Percentiles rank a stretch among this genome's conserved stretches.
Evolutionary conservation across 2,888 invertebrate species (phyloP).

Genomic region (Sicus ferrugineus): DNA sequence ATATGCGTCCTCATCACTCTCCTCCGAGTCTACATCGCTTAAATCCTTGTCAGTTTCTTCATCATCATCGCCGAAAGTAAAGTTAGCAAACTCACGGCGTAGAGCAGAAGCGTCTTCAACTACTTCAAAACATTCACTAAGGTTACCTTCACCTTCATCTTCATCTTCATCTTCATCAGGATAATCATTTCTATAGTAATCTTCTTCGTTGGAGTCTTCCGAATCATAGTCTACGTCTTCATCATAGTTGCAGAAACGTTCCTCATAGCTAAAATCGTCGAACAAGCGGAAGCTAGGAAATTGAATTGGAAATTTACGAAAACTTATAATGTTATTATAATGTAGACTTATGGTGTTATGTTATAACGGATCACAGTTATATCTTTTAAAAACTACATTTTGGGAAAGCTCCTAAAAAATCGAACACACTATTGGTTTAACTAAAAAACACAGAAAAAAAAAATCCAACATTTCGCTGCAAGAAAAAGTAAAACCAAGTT

Average conservation of each 20-base stretch:
- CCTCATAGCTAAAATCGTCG: conserved; percentile 57
- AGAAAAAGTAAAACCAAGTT: conserved; percentile 7
- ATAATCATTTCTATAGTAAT: conserved; percentile 80
- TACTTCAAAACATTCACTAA: conserved; percentile 62
- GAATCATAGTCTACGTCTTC: conserved; percentile 67
- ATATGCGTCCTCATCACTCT: conserved; percentile 30
- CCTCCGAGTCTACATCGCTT: conserved; percentile 24
- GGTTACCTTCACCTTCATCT: conserved; percentile 69
- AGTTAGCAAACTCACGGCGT: conserved; percentile 68
- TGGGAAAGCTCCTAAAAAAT: neutral
- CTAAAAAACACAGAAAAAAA: conserved; percentile 29
- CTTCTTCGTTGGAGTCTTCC: conserved; percentile 81
- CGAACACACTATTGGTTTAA: conserved; percentile 48
- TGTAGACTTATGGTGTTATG: neutral
- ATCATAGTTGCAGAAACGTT: conserved; percentile 53
- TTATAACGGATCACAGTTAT: too few species aligned
- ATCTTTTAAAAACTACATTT: too few species aligned
- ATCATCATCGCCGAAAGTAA: conserved; percentile 49
- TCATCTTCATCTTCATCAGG: conserved; percentile 73
- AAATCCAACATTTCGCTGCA: conserved; percentile 6
- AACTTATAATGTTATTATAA: neutral
- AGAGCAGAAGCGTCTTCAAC: conserved; percentile 73
- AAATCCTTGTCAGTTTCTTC: conserved; percentile 39
- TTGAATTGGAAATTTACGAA: neutral
- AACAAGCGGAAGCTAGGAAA: conserved; percentile 54